Evolutionary conservation across 1,140 invertebrate genomes (phyloP), one percentile per base, ranked within the genome.

Genomic region (Doryteuthis pealeii): DNA sequence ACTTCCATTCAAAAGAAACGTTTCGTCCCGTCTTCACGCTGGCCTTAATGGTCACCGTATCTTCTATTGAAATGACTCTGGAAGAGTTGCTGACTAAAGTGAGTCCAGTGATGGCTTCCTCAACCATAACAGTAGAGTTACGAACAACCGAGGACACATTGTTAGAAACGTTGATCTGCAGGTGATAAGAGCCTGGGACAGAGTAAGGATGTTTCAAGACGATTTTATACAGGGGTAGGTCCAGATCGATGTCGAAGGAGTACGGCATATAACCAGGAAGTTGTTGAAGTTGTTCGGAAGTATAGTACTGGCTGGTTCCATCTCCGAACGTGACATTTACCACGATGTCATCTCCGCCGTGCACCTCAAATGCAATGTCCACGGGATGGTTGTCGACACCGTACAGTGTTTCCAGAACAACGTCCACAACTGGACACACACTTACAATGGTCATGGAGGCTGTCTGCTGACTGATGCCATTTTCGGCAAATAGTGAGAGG

Each of bases 1-100:
- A 77, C 31, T 75, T 65, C 79, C 79, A 80, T 12, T 28, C 43
- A 75, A 80, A 80, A 30, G 73, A 49, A n/a, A 81, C 45, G 45
- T 78, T 75, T 43, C 71, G 67, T 1, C 80, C 80, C 6, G 76
- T 74, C 14, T 66, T 71, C 8, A 81, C 80, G 22, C 58, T 74
- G 18, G 74, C 80, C 28, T 30, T 76, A 14, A 75, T 70, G n/a
- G 71, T 75, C 2, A 78, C 78, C 22, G 69, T 45, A 14, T 78
- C 70, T 12, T 70, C 43, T 12, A 77, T 30, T 12, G 73, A 67
- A 3, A 81, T 54, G n/a, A 74, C 32, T 0, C 8, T n/a, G 18
- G 74, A 49, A 14, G 70, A 31, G n/a, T 78, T 70, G 8, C 72
- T 70, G 1, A 15, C 31, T 35, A 81, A 22, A 22, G 32, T 30